Base-by-base conservation (phyloP, 2,888 invertebrate species). In the Campaea margaritaria region DNA sequence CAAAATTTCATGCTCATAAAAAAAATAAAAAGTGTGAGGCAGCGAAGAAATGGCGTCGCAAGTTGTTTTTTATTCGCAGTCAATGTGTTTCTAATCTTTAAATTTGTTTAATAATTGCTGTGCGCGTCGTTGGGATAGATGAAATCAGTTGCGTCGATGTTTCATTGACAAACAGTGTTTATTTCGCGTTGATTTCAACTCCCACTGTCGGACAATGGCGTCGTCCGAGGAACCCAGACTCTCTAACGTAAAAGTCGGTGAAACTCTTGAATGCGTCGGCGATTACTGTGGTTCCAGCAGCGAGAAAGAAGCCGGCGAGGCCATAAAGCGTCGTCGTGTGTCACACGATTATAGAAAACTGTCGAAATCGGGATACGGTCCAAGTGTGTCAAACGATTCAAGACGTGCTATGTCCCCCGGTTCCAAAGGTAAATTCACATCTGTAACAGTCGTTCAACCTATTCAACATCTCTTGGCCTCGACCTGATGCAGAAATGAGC, bases 1-100 rank as follows among this genome's bases (percentile, higher is more conserved):
- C 73, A 69, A 79, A 69, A 79, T 73, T 81, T 78, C 74, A 64
- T 70, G 65, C n/a, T 58, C 70, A 39, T 65, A 76, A 78, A 80
- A 76, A 81, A 80, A 72, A 75, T 73, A 78, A 73, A 70, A 63
- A 60, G 39, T 43, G 82, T 14, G 14, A 43, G 45, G 43, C 82
- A 84, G 84, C 83, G 69, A 58, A 83, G 79, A 91, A 92, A 92
- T 92, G 92, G 92, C 92, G 92, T 91, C 92, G 89, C 86, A 87
- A 85, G 86, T 91, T 92, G 91, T 91, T 90, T 92, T 92, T 89
- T 88, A 87, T 81, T 83, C 80, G 70, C 78, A 80, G 82, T 81
- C 79, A 85, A 79, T 85, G 85, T 85, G 82, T 88, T 89, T 89
- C 86, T 86, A 82, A 81, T 82, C 75, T 71, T 76, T 79, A 58